phyloP scores from a whole-genome alignment of 2,888 invertebrate species.

The Helleia helle region DNA sequence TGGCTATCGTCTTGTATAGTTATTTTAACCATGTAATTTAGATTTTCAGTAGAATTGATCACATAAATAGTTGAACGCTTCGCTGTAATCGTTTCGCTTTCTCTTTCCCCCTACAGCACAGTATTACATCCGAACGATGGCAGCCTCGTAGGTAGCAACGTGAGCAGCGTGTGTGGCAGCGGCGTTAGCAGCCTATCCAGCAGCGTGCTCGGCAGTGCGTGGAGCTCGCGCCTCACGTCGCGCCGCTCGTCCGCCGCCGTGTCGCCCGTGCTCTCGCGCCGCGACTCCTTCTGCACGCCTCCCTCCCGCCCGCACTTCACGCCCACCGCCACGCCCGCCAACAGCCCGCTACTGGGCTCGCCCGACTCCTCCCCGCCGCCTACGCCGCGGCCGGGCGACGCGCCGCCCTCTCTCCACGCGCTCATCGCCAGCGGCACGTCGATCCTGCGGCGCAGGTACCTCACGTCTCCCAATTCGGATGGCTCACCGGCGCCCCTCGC shows the following conservation, averaged over 20 bases:
- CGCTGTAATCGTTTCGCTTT: slow-evolving; percentile 13
- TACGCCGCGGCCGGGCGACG: slow-evolving; percentile 78
- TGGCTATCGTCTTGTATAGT: no score
- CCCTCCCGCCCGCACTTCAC: slow-evolving; percentile 80
- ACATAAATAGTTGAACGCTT: no score
- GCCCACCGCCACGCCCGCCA: slow-evolving; percentile 91
- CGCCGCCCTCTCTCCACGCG: slow-evolving; percentile 65
- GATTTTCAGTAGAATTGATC: slow-evolving; percentile 8
- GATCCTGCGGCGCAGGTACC: slow-evolving; percentile 65
- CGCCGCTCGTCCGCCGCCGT: slow-evolving; percentile 65
- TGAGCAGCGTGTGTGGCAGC: slow-evolving; percentile 75
- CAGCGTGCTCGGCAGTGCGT: slow-evolving; percentile 68
- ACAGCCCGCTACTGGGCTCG: slow-evolving; percentile 82
- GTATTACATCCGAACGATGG: slow-evolving; percentile 93
- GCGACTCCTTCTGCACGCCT: slow-evolving; percentile 84
- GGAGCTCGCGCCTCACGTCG: slow-evolving; percentile 79
- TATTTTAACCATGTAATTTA: no score
- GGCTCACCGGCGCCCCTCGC: slow-evolving; percentile 78
- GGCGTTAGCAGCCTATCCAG: slow-evolving; percentile 70
- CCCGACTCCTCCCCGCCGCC: slow-evolving; percentile 68
- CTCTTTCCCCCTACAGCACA: slow-evolving; percentile 69
- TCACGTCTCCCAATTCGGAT: slow-evolving; percentile 70
- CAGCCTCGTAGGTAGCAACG: slow-evolving; percentile 79
- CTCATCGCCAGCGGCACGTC: slow-evolving; percentile 68
- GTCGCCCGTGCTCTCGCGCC: slow-evolving; percentile 77